Conservation (phyloP, 1,140 invertebrate species). For the Drosophila azteca region DNA sequence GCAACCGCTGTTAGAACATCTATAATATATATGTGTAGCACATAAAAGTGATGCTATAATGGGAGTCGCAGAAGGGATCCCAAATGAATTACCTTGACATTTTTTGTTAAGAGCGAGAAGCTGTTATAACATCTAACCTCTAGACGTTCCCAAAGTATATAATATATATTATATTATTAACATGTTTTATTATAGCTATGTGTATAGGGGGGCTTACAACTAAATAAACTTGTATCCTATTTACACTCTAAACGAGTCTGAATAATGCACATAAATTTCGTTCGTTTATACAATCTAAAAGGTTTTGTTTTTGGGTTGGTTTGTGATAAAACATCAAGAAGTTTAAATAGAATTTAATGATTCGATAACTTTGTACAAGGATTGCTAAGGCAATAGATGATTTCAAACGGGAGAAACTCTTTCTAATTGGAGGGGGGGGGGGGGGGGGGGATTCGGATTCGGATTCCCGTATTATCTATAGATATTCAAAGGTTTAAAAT, state of each 20-base stretch:
- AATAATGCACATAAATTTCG: constrained; percentile 50
- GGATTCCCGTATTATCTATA: too few species aligned
- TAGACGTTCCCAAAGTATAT: too few species aligned
- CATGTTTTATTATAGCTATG: constrained; percentile 41
- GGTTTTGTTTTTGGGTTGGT: background rate
- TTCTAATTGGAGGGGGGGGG: too few species aligned
- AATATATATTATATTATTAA: constrained; percentile 16
- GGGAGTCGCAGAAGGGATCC: too few species aligned
- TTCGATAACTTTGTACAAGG: constrained; percentile 65
- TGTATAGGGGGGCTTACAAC: constrained; percentile 22
- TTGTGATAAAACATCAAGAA: constrained; percentile 20
- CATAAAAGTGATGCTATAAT: too few species aligned
- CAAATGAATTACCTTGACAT: too few species aligned
- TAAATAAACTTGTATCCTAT: constrained; percentile 38
- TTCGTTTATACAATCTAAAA: constrained; percentile 37
- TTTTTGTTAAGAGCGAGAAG: too few species aligned
- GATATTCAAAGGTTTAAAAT: too few species aligned
- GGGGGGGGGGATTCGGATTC: too few species aligned
- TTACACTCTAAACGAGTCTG: constrained; percentile 43
- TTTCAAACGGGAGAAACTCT: constrained; percentile 5
- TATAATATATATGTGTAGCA: background rate
- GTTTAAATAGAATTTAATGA: constrained; percentile 50
- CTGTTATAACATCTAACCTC: too few species aligned
- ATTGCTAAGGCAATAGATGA: constrained; percentile 32
- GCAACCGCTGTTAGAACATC: too few species aligned